Evolutionary conservation across 2,797 vertebrate genomes (phyloP).

Genomic region (Vultur gryphus): DNA sequence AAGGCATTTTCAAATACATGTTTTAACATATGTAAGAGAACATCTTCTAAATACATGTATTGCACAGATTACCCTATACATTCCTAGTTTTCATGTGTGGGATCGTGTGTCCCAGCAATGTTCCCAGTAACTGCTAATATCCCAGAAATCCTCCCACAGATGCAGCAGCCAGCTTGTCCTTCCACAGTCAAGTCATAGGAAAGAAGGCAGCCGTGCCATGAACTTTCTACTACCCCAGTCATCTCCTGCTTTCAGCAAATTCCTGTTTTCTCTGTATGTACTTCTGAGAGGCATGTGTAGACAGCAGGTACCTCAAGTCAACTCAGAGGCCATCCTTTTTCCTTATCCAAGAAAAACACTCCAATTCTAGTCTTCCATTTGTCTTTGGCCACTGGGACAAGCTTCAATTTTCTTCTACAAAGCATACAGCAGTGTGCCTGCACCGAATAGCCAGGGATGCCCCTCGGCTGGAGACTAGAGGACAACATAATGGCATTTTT

Average conservation of each 20-base stretch:
- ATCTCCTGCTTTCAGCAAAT: neutral
- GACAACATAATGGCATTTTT: neutral
- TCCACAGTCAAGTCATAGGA: neutral
- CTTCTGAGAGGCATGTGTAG: neutral
- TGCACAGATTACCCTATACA: neutral
- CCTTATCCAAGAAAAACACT: neutral
- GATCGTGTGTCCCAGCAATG: neutral
- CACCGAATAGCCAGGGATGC: neutral
- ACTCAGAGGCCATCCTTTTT: neutral
- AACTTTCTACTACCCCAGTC: neutral
- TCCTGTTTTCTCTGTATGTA: neutral
- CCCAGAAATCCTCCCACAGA: neutral
- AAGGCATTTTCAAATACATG: neutral
- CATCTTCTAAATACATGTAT: neutral
- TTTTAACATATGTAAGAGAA: neutral
- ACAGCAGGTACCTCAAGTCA: neutral
- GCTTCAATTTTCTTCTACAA: neutral
- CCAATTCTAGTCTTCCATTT: neutral
- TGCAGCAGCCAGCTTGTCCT: neutral
- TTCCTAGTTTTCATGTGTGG: neutral
- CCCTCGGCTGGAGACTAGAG: neutral
- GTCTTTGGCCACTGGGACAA: neutral
- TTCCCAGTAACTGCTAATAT: neutral
- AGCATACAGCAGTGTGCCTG: neutral
- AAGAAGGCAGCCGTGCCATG: neutral